Base-by-base conservation (phyloP, 2,888 invertebrate species). In the Epicampocera succincta region DNA sequence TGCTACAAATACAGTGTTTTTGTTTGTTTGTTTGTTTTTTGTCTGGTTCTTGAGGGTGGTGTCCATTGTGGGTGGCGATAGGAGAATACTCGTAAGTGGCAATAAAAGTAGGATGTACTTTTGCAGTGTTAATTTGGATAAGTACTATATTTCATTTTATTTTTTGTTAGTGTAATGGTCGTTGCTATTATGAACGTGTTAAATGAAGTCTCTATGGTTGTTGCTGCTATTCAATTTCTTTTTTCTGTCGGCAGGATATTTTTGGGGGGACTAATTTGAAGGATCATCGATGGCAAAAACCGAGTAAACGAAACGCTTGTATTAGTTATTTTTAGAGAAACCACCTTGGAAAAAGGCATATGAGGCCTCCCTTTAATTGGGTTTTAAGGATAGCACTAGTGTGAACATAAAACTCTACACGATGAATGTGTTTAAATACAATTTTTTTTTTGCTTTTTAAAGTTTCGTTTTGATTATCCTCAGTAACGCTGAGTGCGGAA, bases 91-190 rank as follows among this genome's bases (percentile, higher is more conserved):
- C n/a, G 38, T 12, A 54, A 19, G 42, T 44, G 29, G 29, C 29
- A 8, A 40, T 17, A 50, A 9, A 60, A 63, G 73, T 54, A 38
- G 61, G 44, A 73, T 52, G 44, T 73, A 46, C 42, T 40, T 60
- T 75, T 66, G 42, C 66, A 66, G 75, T 75, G 75, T 75, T 75
- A 75, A 75, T 75, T 75, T 75, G 42, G 48, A 42, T 75, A 75
- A 75, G 48, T 58, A 58, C 40, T 58, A 58, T 58, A 75, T 60
- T 66, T 66, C 40, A 48, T 66, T 65, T 40, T 33, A 29, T 15
- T 8, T 25, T 40, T 56, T 44, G 29, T 29, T 25, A 42, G 17
- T 9, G 48, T 52, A 6, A 12, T 21, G 42, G 42, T 63, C 25
- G 38, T 54, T 52, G 42, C 6, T 29, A 13, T 44, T 61, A 29